Conservation (phyloP, 2,113 vertebrate species). For the Ictidomys tridecemlineatus region DNA sequence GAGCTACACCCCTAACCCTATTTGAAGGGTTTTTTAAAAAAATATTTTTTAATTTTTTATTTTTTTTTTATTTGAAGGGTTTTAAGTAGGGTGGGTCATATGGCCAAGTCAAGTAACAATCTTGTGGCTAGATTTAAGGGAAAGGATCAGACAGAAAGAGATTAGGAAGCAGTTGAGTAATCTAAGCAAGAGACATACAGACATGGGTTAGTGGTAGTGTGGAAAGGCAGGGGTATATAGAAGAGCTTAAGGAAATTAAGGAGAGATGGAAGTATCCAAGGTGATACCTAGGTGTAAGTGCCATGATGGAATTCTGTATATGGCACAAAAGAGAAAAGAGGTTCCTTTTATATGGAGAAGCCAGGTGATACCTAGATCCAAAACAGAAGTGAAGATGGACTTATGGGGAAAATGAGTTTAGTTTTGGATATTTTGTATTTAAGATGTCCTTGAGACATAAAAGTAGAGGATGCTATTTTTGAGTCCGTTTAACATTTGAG, state of each 20-base stretch:
- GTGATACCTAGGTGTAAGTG: not conserved
- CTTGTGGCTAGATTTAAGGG: not conserved
- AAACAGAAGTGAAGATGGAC: constrained; percentile 2
- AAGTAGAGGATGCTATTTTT: not conserved
- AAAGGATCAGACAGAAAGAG: not conserved
- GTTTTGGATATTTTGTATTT: not conserved
- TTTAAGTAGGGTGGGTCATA: not conserved
- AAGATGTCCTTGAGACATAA: not conserved
- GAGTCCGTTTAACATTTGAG: not conserved
- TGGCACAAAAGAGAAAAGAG: not conserved
- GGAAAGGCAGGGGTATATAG: not conserved
- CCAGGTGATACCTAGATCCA: not conserved
- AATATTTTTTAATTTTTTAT: no score
- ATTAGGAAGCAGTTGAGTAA: constrained; percentile 28
- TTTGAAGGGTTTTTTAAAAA: not conserved
- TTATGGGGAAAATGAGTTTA: not conserved
- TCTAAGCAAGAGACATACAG: not conserved
- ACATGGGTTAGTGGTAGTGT: not conserved
- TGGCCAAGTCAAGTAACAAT: not conserved
- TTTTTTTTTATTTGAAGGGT: not conserved
- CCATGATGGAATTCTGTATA: not conserved
- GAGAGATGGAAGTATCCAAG: not conserved
- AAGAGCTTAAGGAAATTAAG: not conserved
- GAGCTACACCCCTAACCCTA: not conserved
- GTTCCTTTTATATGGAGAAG: not conserved